phyloP scores from a whole-genome alignment of 1,140 invertebrate species.

The Euglossa dilemma region DNA sequence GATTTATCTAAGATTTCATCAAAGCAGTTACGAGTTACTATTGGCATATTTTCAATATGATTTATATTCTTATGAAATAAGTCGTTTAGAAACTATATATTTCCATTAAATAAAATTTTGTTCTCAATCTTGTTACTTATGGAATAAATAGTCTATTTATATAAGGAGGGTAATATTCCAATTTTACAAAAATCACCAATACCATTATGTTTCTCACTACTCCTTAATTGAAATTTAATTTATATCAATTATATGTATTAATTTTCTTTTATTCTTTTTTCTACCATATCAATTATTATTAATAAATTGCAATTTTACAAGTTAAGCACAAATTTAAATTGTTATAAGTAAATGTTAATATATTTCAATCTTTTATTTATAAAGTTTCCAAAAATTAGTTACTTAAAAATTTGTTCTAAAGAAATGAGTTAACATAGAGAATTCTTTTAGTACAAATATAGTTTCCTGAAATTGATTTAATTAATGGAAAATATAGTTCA shows the following conservation, averaged over 20 bases:
- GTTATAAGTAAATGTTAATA: neutral
- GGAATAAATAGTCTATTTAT: too few species aligned
- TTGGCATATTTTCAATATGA: neutral
- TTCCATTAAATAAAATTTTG: neutral
- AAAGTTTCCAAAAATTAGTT: neutral
- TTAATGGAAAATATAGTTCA: constrained; percentile 69
- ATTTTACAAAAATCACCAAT: neutral
- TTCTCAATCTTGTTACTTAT: neutral
- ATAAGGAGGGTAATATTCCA: too few species aligned
- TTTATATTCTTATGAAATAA: neutral
- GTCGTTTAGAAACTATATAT: too few species aligned
- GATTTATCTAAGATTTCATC: too few species aligned
- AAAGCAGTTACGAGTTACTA: too few species aligned
- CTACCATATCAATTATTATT: neutral
- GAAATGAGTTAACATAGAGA: neutral
- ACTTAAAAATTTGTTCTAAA: neutral
- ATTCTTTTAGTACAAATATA: constrained; percentile 9
- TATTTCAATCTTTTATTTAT: neutral
- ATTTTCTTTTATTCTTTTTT: neutral
- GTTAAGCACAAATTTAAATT: constrained; percentile 22
- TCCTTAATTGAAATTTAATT: neutral
- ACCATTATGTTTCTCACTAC: too few species aligned
- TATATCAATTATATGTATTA: neutral
- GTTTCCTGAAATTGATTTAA: constrained; percentile 28
- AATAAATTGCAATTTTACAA: neutral